Conservation (phyloP, 2,797 vertebrate genomes). For the Pteronotus mesoamericanus region DNA sequence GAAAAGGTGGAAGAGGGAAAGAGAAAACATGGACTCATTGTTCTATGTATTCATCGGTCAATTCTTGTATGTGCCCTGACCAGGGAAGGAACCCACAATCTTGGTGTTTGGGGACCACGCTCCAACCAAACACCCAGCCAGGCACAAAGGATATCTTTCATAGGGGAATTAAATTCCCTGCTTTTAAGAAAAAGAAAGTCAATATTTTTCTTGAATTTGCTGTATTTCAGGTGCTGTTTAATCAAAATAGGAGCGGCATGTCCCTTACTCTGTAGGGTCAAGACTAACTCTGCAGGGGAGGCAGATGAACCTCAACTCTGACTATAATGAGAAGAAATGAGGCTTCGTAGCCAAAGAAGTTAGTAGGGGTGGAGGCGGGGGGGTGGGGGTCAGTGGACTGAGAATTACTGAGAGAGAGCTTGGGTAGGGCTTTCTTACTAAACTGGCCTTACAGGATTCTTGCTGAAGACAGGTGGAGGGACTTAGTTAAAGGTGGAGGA, state of each 20-base stretch:
- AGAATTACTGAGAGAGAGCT: neutral
- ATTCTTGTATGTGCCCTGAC: too few relatives aligned
- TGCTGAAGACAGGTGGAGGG: neutral
- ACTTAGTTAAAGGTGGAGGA: neutral
- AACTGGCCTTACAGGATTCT: neutral
- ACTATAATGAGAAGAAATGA: accelerated
- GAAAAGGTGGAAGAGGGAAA: too few relatives aligned
- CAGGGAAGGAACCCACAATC: too few relatives aligned
- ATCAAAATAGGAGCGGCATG: neutral
- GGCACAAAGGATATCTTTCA: neutral
- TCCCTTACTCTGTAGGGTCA: neutral
- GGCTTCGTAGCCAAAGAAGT: neutral
- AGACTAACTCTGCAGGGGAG: accelerated
- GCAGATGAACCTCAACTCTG: neutral
- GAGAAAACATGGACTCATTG: too few relatives aligned
- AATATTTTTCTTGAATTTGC: neutral
- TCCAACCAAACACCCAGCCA: too few relatives aligned
- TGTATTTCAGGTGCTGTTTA: neutral
- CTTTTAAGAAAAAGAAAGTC: neutral
- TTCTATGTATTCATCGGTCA: too few relatives aligned
- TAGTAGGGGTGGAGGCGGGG: too few relatives aligned
- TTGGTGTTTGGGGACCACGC: too few relatives aligned
- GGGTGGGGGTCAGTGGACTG: neutral
- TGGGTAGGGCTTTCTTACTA: neutral
- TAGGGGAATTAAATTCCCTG: neutral